Percentiles rank a stretch among this genome's conserved stretches.
Conservation (phyloP, 1,140 invertebrate species). For the Chionoecetes opilio region DNA sequence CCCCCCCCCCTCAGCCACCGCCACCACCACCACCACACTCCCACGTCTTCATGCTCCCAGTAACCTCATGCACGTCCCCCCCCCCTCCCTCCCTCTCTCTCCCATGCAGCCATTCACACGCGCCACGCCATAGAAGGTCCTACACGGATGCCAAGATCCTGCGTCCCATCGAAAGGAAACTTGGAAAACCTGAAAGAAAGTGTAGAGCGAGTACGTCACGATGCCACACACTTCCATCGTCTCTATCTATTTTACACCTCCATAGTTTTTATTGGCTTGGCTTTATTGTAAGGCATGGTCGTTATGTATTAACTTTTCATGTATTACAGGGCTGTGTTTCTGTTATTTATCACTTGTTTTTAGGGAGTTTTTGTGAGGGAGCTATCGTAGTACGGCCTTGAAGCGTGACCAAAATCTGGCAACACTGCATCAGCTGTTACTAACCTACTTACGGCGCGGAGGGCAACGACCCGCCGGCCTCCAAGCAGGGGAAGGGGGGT, state of each 20-base stretch:
- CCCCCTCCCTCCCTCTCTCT: not conserved
- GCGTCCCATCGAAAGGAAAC: constrained; percentile 37
- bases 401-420: constrained; percentile 24
- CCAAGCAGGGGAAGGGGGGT: not conserved
- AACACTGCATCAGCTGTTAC: constrained; percentile 70
- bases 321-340: not conserved
- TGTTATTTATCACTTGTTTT: not conserved
- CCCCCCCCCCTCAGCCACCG: not conserved
- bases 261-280: not conserved
- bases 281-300: not conserved
- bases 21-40: not conserved
- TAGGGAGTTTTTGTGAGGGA: not conserved
- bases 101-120: not conserved
- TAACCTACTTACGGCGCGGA: constrained; percentile 60
- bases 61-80: not conserved
- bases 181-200: constrained; percentile 44
- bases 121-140: not conserved
- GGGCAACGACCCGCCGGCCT: constrained; percentile 61
- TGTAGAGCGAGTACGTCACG: too few relatives aligned
- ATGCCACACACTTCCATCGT: not conserved
- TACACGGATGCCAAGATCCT: not conserved
- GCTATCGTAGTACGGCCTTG: constrained; percentile 44
- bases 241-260: not conserved
- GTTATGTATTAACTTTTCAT: not conserved
- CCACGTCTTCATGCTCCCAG: not conserved